Conservation (phyloP, 2,888 invertebrate species). For the Synanthedon myopaeformis region DNA sequence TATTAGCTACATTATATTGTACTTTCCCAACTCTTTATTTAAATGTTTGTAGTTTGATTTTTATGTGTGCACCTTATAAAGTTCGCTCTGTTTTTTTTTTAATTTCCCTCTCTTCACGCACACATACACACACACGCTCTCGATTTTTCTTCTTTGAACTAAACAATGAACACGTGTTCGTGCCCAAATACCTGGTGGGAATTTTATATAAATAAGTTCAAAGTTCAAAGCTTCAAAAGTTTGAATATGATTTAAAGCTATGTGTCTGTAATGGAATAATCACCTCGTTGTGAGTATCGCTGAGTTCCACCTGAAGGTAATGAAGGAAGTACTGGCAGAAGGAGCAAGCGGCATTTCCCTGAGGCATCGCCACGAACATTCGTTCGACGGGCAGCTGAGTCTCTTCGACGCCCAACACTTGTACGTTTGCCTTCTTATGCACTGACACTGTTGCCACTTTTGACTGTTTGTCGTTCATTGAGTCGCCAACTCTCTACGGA, state of each 20-base stretch:
- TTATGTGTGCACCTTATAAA: too few species aligned
- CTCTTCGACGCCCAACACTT: slow-evolving; percentile 19
- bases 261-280: slow-evolving; percentile 3
- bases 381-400: slow-evolving; percentile 60
- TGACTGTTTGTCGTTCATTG: slow-evolving; percentile 20
- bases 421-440: slow-evolving; percentile 17
- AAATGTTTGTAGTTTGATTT: too few species aligned
- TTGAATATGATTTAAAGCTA: not conserved
- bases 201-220: too few species aligned
- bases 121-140: too few species aligned
- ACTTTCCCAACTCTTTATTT: too few species aligned
- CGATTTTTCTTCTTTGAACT: too few species aligned
- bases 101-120: too few species aligned
- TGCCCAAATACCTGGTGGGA: too few species aligned
- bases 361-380: slow-evolving; percentile 38
- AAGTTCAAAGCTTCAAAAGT: not conserved
- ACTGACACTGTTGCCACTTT: too few species aligned
- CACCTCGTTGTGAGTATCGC: slow-evolving; percentile 76
- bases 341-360: slow-evolving; percentile 71
- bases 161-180: too few species aligned
- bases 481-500: slow-evolving; percentile 15
- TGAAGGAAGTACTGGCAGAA: slow-evolving; percentile 88
- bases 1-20: too few species aligned
- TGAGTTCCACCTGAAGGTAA: slow-evolving; percentile 79
- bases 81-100: too few species aligned